Conservation (phyloP, 1,140 invertebrate genomes). For the Trachymyrmex septentrionalis region DNA sequence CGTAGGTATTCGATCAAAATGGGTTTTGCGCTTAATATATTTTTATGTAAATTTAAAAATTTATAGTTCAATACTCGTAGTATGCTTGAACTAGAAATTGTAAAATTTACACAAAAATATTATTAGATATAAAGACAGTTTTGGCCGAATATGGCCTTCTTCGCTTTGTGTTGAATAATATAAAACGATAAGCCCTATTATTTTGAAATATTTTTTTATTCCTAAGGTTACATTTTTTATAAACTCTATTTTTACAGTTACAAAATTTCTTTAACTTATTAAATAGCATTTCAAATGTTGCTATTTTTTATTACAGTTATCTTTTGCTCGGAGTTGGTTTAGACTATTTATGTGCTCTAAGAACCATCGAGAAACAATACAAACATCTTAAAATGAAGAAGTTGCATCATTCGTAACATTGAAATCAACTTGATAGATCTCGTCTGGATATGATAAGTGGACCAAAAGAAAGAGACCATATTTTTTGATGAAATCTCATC, state of each 20-base stretch:
- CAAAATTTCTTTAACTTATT: neutral
- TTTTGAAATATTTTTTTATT: neutral
- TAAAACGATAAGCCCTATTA: neutral
- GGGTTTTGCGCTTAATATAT: too few relatives aligned
- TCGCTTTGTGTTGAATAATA: neutral
- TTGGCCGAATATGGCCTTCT: too few relatives aligned
- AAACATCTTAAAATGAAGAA: neutral
- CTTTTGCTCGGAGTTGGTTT: constrained; percentile 21
- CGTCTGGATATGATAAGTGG: constrained; percentile 40
- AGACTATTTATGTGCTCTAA: constrained; percentile 16
- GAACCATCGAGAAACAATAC: constrained; percentile 1
- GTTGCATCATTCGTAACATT: constrained; percentile 1
- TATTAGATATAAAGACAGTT: too few relatives aligned
- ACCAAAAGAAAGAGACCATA: constrained; percentile 64
- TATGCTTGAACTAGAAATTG: too few relatives aligned
- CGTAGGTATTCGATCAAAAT: too few relatives aligned
- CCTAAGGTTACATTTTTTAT: neutral
- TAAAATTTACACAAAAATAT: too few relatives aligned
- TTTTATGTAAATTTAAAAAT: too few relatives aligned
- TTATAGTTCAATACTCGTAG: too few relatives aligned
- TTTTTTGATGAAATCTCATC: constrained; percentile 26
- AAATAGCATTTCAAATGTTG: neutral
- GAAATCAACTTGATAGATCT: constrained; percentile 8
- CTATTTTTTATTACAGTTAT: constrained; percentile 36
- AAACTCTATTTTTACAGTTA: neutral